These are phyloP conservation scores for Galerucella calmariensis DNA, from an alignment of 2,888 invertebrate species.

Conservation along the genomic window DNA sequence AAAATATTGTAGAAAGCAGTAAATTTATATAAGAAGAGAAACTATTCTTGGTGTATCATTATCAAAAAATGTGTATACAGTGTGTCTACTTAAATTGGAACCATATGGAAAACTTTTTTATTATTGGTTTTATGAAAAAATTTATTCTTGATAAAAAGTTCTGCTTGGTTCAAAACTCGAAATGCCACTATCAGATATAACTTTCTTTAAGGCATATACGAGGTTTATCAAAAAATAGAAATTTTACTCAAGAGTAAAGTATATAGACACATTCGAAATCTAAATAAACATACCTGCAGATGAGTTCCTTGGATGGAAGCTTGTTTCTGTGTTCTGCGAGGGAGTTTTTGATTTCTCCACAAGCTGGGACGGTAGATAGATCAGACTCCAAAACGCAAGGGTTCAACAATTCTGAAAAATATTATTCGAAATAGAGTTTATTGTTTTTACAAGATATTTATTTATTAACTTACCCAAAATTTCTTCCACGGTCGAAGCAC, in stretches of 20 bases:
- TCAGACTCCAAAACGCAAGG: conserved; percentile 40
- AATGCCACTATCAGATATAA: no score
- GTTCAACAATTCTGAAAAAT: conserved; percentile 43
- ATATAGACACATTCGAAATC: neutral
- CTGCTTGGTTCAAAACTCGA: no score
- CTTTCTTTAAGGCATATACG: no score
- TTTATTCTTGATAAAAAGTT: no score
- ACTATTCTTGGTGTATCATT: no score
- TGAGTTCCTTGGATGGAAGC: conserved; percentile 38
- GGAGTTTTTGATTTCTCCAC: conserved; percentile 28
- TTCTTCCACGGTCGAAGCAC: conserved; percentile 44
- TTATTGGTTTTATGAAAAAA: no score
- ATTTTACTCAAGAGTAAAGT: neutral
- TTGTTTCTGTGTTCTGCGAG: conserved; percentile 35
- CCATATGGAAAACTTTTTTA: no score
- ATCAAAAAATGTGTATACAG: no score
- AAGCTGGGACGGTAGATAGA: conserved; percentile 24
- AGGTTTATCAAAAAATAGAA: no score
- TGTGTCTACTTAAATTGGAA: no score
- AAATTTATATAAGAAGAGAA: no score
- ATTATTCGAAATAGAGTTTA: neutral
- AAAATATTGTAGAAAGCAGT: no score
- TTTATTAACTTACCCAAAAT: conserved; percentile 39
- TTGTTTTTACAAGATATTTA: neutral
- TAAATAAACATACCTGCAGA: conserved; percentile 42